These are phyloP conservation scores for Rhinichthys osculus DNA, from an alignment of 2,797 vertebrate genomes.

Conservation along the genomic window DNA sequence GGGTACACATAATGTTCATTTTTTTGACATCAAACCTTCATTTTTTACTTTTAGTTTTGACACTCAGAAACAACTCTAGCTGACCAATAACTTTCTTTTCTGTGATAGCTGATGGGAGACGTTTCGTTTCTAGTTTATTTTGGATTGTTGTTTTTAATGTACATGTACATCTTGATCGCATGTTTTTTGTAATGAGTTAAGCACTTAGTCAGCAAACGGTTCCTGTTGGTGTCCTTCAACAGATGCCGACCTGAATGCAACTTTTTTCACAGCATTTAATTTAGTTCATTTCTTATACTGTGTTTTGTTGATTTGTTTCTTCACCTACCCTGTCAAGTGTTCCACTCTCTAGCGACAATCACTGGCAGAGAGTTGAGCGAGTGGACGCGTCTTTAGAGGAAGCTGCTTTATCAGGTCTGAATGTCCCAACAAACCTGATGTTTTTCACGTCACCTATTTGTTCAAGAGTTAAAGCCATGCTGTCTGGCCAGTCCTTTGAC, in stretches of 20 bases:
- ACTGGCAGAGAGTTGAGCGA: constrained; percentile 64
- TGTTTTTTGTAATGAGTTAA: constrained; percentile 75
- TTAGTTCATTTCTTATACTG: constrained; percentile 4
- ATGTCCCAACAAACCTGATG: constrained; percentile 37
- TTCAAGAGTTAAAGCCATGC: constrained; percentile 62
- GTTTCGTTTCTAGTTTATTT: constrained; percentile 67
- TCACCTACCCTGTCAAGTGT: constrained; percentile 61
- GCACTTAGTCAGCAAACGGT: constrained; percentile 79
- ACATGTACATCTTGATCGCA: constrained; percentile 76
- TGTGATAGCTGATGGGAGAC: constrained; percentile 19
- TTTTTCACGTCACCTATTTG: neutral
- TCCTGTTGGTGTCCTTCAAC: constrained; percentile 66
- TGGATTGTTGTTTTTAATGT: constrained; percentile 40
- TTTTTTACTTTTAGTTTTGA: constrained; percentile 30
- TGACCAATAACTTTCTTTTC: constrained; percentile 35
- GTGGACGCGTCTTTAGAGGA: constrained; percentile 62
- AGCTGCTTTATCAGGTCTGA: constrained; percentile 67
- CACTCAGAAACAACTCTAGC: constrained; percentile 22
- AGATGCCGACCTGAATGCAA: constrained; percentile 26
- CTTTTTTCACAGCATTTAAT: constrained; percentile 23
- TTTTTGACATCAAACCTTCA: constrained; percentile 65
- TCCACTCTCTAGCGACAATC: constrained; percentile 74
- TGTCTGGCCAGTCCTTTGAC: constrained; percentile 55
- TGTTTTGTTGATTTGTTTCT: constrained; percentile 55
- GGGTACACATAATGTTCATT: constrained; percentile 77